A percentile compares a stretch with the other conserved stretches of the same genome.
Conservation (phyloP, 1,140 invertebrate genomes). For the Holotrichia oblita region DNA sequence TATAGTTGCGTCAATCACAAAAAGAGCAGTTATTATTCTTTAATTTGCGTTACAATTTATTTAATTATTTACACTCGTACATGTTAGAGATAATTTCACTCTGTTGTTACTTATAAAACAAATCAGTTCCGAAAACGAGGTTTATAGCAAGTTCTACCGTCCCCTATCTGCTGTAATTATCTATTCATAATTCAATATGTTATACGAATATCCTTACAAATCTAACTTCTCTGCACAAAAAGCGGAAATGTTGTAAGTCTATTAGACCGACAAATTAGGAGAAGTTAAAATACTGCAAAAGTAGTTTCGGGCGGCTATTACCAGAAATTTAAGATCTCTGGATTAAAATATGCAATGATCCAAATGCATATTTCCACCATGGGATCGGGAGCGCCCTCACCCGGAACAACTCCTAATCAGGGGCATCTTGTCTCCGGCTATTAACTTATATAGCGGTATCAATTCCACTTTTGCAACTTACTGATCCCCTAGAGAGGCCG, state of each 20-base stretch:
- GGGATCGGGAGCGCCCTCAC: conserved; percentile 39
- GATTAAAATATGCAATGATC: conserved; percentile 43
- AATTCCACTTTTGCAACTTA: conserved; percentile 52
- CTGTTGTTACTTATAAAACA: no score
- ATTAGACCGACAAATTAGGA: conserved; percentile 1
- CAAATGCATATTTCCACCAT: conserved; percentile 40
- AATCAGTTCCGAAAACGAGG: no score
- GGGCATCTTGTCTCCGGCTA: conserved; percentile 58
- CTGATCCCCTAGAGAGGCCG: conserved; percentile 47
- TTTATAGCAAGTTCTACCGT: no score
- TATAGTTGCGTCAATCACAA: no score
- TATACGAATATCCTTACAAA: no score
- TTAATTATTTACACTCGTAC: no score
- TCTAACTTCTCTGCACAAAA: not conserved
- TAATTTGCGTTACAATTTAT: no score
- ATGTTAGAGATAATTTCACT: no score
- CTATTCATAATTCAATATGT: no score
- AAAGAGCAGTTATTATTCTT: no score
- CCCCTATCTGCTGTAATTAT: no score
- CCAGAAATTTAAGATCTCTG: conserved; percentile 35
- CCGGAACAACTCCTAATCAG: conserved; percentile 53
- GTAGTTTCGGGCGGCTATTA: conserved; percentile 26
- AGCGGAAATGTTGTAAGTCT: not conserved
- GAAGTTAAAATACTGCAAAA: conserved; percentile 19
- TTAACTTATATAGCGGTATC: conserved; percentile 60